phyloP scores from a whole-genome alignment of 1,140 invertebrate species.

The Aphaenogaster rudis region DNA sequence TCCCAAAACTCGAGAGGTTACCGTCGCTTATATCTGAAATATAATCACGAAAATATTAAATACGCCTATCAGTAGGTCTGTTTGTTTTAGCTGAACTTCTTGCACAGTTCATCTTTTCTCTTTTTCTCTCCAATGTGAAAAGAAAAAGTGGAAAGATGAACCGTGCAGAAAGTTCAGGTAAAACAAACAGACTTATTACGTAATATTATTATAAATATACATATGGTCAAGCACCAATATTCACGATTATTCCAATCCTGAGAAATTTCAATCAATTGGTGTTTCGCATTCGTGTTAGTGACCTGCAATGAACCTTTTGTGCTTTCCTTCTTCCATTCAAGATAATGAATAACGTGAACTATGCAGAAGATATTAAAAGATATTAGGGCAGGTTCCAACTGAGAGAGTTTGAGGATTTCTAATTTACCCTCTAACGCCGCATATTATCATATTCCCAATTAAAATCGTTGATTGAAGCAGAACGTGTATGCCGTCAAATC shows the following conservation, averaged over 20 bases:
- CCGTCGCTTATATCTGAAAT: not conserved
- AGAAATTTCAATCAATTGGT: slow-evolving; percentile 6
- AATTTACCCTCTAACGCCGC: slow-evolving; percentile 12
- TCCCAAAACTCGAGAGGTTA: not conserved
- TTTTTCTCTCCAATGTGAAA: too few species aligned
- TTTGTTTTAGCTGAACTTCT: too few species aligned
- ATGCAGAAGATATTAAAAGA: not conserved
- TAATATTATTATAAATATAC: not conserved
- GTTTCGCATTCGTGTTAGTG: not conserved
- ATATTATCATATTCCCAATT: slow-evolving; percentile 19
- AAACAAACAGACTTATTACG: too few species aligned
- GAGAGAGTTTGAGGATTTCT: slow-evolving; percentile 28
- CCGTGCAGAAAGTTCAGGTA: too few species aligned
- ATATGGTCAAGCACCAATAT: not conserved
- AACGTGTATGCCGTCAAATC: slow-evolving; percentile 23
- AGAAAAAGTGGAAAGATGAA: too few species aligned
- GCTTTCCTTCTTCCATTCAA: not conserved
- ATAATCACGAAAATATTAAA: not conserved
- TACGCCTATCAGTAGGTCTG: too few species aligned
- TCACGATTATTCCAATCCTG: not conserved
- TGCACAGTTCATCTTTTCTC: too few species aligned
- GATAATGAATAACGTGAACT: not conserved
- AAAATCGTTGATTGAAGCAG: slow-evolving; percentile 37
- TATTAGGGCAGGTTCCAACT: slow-evolving; percentile 3
- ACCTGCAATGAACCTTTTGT: not conserved